Percentiles rank a stretch among this genome's conserved stretches.
phyloP scores from a whole-genome alignment of 2,888 invertebrate species.

The Cremastobaeus sp. region DNA sequence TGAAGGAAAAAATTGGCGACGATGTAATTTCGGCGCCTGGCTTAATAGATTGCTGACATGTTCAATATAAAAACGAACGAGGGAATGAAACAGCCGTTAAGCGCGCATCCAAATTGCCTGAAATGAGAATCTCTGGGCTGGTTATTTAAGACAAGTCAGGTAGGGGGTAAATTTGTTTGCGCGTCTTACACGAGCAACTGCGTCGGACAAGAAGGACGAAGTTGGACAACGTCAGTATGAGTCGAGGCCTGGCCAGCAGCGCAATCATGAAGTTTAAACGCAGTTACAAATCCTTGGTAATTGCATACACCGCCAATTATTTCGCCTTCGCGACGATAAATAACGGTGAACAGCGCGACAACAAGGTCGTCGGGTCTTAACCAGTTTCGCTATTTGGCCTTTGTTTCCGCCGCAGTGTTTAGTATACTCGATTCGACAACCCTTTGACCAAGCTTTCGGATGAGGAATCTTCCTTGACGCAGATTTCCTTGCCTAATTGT shows the following conservation, averaged over 20 bases:
- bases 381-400: conserved; percentile 24
- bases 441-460: conserved; percentile 43
- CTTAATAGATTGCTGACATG: conserved; percentile 19
- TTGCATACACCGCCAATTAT: conserved; percentile 55
- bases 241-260: conserved; percentile 6
- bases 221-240: conserved; percentile 23
- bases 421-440: conserved; percentile 11
- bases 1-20: conserved; percentile 13
- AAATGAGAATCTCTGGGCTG: conserved; percentile 8
- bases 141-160: background rate
- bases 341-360: conserved; percentile 28
- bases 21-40: conserved; percentile 17
- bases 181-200: conserved; percentile 3
- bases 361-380: conserved; percentile 24
- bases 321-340: conserved; percentile 52
- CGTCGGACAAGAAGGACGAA: conserved; percentile 24
- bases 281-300: conserved; percentile 52
- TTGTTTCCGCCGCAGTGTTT: conserved; percentile 11
- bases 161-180: conserved; percentile 34
- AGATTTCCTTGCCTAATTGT: conserved; percentile 48
- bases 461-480: conserved; percentile 17
- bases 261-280: conserved; percentile 44
- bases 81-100: background rate
- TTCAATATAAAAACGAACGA: conserved; percentile 24
- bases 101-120: conserved; percentile 24